Base-by-base conservation (phyloP, 2,888 invertebrate species). In the Dasypolia templi region DNA sequence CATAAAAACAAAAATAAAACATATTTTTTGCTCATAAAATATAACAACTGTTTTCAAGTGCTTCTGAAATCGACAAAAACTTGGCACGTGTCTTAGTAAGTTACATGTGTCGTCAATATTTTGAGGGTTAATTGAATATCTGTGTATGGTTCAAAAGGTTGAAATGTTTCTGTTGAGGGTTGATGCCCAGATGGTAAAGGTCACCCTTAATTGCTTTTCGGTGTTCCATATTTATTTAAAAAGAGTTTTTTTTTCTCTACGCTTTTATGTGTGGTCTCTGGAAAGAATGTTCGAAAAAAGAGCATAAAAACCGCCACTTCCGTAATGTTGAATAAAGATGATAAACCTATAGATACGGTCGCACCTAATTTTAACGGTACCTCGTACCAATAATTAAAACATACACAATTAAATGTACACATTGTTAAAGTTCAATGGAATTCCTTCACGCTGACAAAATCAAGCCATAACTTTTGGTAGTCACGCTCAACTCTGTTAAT, bases 121-220 rank as follows among this genome's bases (percentile, higher is more conserved):
- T 82, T 89, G 84, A 85, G 83, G 83, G 84, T 89, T 93, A 94
- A 95, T 93, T 93, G 94, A 91, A 86, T 88, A 91, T 89, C 80
- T 92, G 75, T 94, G 94, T 94, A 26, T n/a, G 14, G 68, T 69
- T 82, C 72, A 69, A 72, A 72, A 81, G 68, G 58, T 79, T 69
- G 53, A 58, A 65, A 77, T 59, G 14, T 66, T 56, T 49, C 19
- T 19, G 29, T 59, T 55, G 71, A 78, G 81, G 71, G 81, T 81
- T 65, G 35, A 49, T 62, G 1, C 22, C 62, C 83, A 77, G 77
- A 73, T 83, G 84, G 22, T 46, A 46, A 69, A 69, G 63, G 63
- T 65, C 53, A 19, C 29, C 35, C 39, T 19, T 75, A 81, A 84
- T 80, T 86, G 73, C 32, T 63, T 82, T 80, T 80, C 35, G 19